phyloP scores from a whole-genome alignment of 1,140 invertebrate species.

The Odontomachus brunneus region DNA sequence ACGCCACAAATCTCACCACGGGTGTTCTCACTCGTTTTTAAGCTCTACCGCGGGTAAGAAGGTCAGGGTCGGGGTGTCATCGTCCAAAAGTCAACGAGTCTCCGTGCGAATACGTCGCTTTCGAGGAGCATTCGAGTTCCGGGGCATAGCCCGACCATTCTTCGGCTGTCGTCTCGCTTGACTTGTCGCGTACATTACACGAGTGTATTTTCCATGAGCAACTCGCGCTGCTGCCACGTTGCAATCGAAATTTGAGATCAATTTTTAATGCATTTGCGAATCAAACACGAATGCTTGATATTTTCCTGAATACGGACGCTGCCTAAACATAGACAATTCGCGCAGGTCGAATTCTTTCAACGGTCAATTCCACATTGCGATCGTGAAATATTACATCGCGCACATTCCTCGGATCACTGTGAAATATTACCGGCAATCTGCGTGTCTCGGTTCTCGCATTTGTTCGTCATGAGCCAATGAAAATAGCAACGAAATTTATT shows the following conservation, averaged over 20 bases:
- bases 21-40: not conserved
- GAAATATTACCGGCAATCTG: constrained; percentile 1
- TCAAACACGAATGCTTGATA: too few relatives aligned
- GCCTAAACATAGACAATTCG: too few relatives aligned
- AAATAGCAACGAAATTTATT: constrained; percentile 38
- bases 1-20: not conserved
- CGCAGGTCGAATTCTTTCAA: too few relatives aligned
- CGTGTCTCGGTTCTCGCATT: not conserved
- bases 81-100: not conserved
- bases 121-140: not conserved
- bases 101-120: not conserved
- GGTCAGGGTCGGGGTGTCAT: constrained; percentile 1
- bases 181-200: too few relatives aligned
- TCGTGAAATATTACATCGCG: not conserved
- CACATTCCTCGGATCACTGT: not conserved
- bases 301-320: too few relatives aligned
- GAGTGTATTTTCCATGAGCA: too few relatives aligned
- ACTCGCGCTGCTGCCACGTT: too few relatives aligned
- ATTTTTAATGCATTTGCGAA: too few relatives aligned
- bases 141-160: too few relatives aligned
- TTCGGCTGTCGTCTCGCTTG: not conserved
- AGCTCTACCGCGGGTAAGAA: not conserved
- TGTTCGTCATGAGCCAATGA: not conserved
- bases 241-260: too few relatives aligned
- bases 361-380: not conserved